phyloP scores from a whole-genome alignment of 2,113 vertebrate species.

The Eurystomus gularis region DNA sequence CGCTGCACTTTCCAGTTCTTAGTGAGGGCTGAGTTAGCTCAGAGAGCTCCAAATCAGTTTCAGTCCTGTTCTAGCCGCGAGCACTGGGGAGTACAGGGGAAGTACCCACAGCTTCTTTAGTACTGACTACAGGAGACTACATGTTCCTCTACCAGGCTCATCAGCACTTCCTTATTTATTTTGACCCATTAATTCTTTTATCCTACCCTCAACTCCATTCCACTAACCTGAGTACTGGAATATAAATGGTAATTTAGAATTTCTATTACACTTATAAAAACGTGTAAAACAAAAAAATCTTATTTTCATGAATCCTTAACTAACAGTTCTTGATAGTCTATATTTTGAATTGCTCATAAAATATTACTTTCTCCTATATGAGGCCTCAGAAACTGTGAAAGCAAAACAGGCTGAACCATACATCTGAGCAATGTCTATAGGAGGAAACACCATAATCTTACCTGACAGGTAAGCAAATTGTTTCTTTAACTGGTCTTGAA shows the following conservation, averaged over 20 bases:
- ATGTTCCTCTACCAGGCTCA: not conserved
- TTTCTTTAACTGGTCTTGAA: conserved; percentile 89
- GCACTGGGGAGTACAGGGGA: not conserved
- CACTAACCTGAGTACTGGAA: not conserved
- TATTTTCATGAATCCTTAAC: not conserved
- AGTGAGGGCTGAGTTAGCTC: not conserved
- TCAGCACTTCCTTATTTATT: not conserved
- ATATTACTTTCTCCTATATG: not conserved
- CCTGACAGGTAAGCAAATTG: conserved; percentile 94
- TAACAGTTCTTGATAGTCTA: not conserved
- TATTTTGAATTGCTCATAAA: not conserved
- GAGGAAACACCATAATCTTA: conserved; percentile 41
- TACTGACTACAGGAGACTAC: not conserved
- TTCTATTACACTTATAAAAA: not conserved
- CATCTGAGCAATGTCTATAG: not conserved
- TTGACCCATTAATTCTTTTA: not conserved
- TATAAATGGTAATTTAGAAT: not conserved
- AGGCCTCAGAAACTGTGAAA: not conserved
- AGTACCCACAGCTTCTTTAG: not conserved
- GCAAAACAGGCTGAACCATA: not conserved
- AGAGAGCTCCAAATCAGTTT: not conserved
- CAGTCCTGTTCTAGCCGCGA: not conserved
- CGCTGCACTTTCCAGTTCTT: not conserved
- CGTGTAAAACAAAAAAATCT: not conserved
- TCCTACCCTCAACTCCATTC: not conserved